Conservation (phyloP, 2,797 vertebrate species). For the Poliocrania exsul region DNA sequence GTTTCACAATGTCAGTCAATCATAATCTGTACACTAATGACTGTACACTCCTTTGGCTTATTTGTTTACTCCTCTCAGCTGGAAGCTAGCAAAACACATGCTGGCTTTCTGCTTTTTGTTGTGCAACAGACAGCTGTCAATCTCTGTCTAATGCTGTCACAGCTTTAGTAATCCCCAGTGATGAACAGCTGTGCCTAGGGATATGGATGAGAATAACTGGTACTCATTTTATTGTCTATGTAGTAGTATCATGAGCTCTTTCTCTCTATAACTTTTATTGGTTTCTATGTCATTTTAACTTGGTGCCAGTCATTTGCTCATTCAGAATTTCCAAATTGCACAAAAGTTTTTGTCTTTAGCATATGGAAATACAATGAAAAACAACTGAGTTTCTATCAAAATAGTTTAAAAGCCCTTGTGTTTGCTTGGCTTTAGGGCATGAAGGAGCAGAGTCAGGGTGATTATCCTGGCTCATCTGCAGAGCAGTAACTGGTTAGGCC, state of each 20-base stretch:
- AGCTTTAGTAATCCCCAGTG: constrained; percentile 20
- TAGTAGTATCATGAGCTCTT: not conserved
- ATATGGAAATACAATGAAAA: not conserved
- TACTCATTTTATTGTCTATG: not conserved
- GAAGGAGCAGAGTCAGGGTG: not conserved
- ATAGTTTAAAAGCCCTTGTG: not conserved
- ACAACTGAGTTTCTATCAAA: not conserved
- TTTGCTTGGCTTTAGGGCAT: not conserved
- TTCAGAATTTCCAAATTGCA: not conserved
- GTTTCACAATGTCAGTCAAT: not conserved
- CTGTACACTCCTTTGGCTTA: not conserved
- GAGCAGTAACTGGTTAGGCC: not conserved
- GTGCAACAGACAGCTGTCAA: constrained; percentile 11
- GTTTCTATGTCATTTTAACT: not conserved
- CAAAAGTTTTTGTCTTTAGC: not conserved
- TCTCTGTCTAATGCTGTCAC: constrained; percentile 26
- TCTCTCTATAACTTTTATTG: not conserved
- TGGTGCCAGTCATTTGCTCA: not conserved
- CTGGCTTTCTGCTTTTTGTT: not conserved
- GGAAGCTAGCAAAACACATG: not conserved
- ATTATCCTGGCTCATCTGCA: not conserved
- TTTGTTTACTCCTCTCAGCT: constrained; percentile 12
- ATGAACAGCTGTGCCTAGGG: constrained; percentile 9
- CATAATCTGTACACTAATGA: not conserved
- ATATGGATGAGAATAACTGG: not conserved